Conservation (phyloP, 2,797 vertebrate species). For the Sandelia bainsii region DNA sequence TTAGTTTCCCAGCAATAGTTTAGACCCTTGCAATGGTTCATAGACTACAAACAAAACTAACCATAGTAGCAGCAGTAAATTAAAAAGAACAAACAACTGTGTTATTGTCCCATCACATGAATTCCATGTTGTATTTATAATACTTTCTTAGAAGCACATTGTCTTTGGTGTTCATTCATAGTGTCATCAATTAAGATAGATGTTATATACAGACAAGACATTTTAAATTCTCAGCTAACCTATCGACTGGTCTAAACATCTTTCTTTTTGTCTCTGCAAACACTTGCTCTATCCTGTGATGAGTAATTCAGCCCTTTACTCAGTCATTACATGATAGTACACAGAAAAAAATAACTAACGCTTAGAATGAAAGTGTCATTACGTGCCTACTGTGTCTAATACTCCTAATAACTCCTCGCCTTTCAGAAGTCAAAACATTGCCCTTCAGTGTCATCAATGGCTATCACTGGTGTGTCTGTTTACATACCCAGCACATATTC, state of each 20-base stretch:
- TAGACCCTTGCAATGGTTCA: not conserved
- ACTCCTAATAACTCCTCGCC: not conserved
- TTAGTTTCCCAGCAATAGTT: not conserved
- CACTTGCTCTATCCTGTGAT: not conserved
- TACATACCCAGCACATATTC: conserved; percentile 57
- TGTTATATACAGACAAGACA: too few species aligned
- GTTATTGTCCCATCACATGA: not conserved
- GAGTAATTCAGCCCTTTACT: not conserved
- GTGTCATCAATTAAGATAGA: too few species aligned
- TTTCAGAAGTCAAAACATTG: conserved; percentile 35
- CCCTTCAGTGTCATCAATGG: conserved; percentile 26
- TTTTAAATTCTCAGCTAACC: not conserved
- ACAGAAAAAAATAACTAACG: not conserved
- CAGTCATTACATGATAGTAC: not conserved
- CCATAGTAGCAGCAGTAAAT: not conserved
- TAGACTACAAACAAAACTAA: not conserved
- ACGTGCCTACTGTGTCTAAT: not conserved
- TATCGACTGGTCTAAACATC: not conserved
- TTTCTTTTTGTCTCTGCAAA: conserved; percentile 1
- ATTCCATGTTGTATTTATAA: too few species aligned
- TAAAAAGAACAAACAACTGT: not conserved
- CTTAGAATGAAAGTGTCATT: not conserved
- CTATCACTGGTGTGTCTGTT: conserved; percentile 44
- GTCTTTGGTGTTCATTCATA: too few species aligned
- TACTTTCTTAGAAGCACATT: too few species aligned